Percentiles rank a stretch among this genome's conserved stretches.
Conservation (phyloP, 1,140 invertebrate genomes). For the Brachionus paranguensis region DNA sequence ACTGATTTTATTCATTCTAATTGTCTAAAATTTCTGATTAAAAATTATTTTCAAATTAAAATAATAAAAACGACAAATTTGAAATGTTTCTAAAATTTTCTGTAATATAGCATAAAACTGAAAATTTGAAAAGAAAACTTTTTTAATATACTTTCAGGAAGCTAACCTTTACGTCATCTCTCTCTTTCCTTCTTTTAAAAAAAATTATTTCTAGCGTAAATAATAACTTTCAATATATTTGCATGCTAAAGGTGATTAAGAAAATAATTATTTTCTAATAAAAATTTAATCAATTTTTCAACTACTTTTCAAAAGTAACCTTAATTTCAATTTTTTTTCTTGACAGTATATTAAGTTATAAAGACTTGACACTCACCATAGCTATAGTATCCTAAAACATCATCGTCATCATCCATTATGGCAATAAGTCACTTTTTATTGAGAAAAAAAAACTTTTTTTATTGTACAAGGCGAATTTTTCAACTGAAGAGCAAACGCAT, state of each 20-base stretch:
- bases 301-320: background rate
- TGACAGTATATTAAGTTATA: background rate
- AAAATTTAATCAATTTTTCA: background rate
- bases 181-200: background rate
- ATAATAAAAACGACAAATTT: background rate
- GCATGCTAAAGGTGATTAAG: background rate
- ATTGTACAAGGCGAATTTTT: background rate
- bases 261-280: background rate
- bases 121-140: background rate
- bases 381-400: constrained; percentile 30
- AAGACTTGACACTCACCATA: constrained; percentile 1
- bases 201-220: background rate
- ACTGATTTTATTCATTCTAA: no score
- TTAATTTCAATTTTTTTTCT: background rate
- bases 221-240: background rate
- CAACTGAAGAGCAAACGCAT: background rate
- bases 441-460: background rate
- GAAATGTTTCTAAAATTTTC: background rate
- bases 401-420: constrained; percentile 15
- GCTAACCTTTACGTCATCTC: background rate
- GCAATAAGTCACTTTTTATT: background rate
- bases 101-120: background rate
- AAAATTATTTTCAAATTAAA: background rate
- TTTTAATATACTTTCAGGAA: background rate
- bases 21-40: background rate